Evolutionary conservation across 1,140 invertebrate genomes (phyloP).

Genomic region (Drosophila lacertosa): DNA sequence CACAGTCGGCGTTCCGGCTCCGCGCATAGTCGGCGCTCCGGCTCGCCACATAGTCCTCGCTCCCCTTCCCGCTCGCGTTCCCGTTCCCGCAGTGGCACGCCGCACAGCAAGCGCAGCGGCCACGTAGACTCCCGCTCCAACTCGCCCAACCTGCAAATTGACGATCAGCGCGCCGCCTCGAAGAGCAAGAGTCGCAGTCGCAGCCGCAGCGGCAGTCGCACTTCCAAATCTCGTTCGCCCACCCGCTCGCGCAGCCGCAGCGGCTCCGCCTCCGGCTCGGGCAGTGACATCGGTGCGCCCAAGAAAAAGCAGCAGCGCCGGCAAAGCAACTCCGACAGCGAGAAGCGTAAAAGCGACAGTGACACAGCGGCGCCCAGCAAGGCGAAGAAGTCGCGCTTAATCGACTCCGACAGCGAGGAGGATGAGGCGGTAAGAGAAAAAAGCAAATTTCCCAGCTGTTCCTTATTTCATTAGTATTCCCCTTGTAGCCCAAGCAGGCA

Average conservation of each 20-base stretch:
- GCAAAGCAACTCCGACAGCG: constrained; percentile 63
- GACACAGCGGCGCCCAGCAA: constrained; percentile 70
- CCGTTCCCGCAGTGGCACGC: constrained; percentile 38
- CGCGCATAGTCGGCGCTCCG: constrained; percentile 21
- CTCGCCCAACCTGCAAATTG: constrained; percentile 84
- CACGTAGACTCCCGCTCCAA: constrained; percentile 82
- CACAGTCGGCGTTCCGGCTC: constrained; percentile 39
- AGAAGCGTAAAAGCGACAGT: constrained; percentile 58
- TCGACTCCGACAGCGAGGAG: constrained; percentile 85
- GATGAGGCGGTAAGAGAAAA: constrained; percentile 52
- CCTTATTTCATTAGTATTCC: not conserved
- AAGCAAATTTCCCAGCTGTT: not conserved
- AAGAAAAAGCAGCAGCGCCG: constrained; percentile 72
- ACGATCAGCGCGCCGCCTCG: constrained; percentile 84
- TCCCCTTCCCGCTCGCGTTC: constrained; percentile 41
- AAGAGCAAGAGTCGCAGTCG: constrained; percentile 64
- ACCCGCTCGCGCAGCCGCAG: constrained; percentile 61
- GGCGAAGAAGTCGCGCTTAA: constrained; percentile 84
- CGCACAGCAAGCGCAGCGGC: constrained; percentile 36
- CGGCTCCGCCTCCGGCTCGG: constrained; percentile 73
- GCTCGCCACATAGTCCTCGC: constrained; percentile 33
- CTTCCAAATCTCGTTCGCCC: constrained; percentile 46
- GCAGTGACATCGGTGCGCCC: constrained; percentile 77
- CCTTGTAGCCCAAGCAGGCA: constrained; percentile 52
- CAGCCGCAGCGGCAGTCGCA: constrained; percentile 44